These are phyloP conservation scores for Episyrphus balteatus DNA, from an alignment of 1,140 invertebrate genomes.

Conservation along the genomic window DNA sequence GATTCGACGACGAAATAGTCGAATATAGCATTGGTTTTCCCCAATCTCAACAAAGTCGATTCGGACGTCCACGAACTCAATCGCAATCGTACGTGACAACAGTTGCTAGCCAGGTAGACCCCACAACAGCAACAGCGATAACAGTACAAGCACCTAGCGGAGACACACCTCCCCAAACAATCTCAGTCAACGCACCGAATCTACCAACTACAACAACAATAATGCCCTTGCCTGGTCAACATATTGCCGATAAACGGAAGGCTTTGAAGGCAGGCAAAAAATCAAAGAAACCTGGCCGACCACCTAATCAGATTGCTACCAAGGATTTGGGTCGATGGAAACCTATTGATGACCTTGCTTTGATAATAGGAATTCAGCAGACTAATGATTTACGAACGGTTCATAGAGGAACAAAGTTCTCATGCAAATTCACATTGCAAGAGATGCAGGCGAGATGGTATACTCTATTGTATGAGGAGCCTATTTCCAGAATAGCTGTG, in stretches of 20 bases:
- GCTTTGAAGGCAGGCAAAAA: constrained; percentile 33
- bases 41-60: constrained; percentile 41
- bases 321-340: constrained; percentile 94
- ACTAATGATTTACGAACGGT: constrained; percentile 80
- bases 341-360: constrained; percentile 86
- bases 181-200: not conserved
- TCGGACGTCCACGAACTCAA: constrained; percentile 40
- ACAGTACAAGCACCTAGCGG: constrained; percentile 20
- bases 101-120: constrained; percentile 18
- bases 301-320: constrained; percentile 51
- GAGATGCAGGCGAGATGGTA: constrained; percentile 96
- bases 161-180: constrained; percentile 19
- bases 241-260: constrained; percentile 16
- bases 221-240: constrained; percentile 3
- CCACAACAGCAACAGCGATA: constrained; percentile 21
- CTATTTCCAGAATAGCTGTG: constrained; percentile 74
- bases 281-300: constrained; percentile 46
- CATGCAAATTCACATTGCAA: constrained; percentile 84
- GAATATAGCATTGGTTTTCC: constrained; percentile 68
- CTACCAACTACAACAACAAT: not conserved
- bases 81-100: constrained; percentile 43
- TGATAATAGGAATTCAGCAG: constrained; percentile 89
- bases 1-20: constrained; percentile 95
- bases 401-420: constrained; percentile 89
- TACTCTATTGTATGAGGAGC: constrained; percentile 83